Base-by-base conservation (phyloP, 2,888 invertebrate species). In the Leptopilina syphax region DNA sequence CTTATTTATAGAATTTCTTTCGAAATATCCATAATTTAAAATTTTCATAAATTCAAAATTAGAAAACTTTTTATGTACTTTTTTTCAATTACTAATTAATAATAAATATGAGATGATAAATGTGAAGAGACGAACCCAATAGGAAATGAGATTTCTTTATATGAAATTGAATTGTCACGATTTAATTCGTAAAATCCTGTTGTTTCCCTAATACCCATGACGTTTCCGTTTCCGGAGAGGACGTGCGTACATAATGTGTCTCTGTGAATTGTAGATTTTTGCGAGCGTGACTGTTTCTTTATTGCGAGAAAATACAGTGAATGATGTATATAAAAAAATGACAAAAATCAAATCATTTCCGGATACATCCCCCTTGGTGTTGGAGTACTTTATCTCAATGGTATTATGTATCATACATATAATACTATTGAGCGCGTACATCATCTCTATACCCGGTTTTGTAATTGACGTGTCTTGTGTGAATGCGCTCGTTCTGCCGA, bases 391-490 rank as follows among this genome's bases (percentile, higher is more conserved):
- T 73, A 63, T 65, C 63, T 57, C 65, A 27, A 60, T 60, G 34
- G 76, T 7, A 73, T 76, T 47, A 54, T 77, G 50, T 50, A 41
- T 41, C 54, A 77, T 50, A 47, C 50, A 10, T 50, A 10, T 50
- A 50, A 63, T 60, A 24, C 24, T 63, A 63, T 63, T 63, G 82
- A 82, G 82, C 84, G 82, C 84, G 85, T 84, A 86, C 87, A 86
- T 87, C 86, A 86, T 85, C 85, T 86, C 9, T 50, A 85, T 81
- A 84, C 85, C 80, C 83, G 83, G 83, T 50, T 34, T 34, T 87
- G 88, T 89, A 89, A 88, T 89, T 88, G 89, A 87, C 88, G 87
- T 87, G 88, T 88, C 86, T 86, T 87, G 85, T 87, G 85, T 88
- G 88, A 88, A 89, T 87, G 87, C 86, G 86, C 84, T 84, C 88